Conservation (phyloP, 2,888 invertebrate species). For the Crocallis elinguaria region DNA sequence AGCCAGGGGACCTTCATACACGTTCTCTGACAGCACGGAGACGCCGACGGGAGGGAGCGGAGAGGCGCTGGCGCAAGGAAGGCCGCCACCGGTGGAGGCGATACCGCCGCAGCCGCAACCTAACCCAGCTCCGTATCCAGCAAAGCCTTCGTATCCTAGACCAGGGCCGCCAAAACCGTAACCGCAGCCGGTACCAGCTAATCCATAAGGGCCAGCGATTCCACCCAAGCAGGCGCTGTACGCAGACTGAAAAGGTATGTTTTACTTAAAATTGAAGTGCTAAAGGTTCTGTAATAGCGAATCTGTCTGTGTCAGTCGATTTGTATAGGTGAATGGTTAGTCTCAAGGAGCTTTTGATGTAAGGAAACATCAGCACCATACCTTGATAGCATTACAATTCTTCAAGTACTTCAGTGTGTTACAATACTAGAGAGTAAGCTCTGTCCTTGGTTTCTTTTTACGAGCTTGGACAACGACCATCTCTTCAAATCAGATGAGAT, state of each 20-base stretch:
- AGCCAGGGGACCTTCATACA: constrained; percentile 49
- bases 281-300: no score
- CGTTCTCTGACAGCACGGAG: constrained; percentile 52
- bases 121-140: constrained; percentile 4
- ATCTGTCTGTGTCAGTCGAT: no score
- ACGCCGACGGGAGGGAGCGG: constrained; percentile 49
- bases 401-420: no score
- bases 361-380: no score
- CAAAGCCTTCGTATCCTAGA: neutral
- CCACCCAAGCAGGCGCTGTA: constrained; percentile 11
- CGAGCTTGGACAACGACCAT: no score
- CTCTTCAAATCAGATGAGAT: no score
- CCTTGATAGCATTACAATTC: no score
- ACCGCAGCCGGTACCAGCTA: neutral
- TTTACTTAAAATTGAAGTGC: no score
- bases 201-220: neutral
- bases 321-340: no score
- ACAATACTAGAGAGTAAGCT: no score
- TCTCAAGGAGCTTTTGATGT: no score
- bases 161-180: neutral
- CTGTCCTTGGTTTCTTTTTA: no score
- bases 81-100: constrained; percentile 43
- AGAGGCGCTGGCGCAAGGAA: constrained; percentile 46
- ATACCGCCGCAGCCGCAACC: constrained; percentile 26
- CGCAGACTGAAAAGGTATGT: constrained; percentile 7